A percentile compares a stretch with the other conserved stretches of the same genome.
Evolutionary conservation across 2,797 vertebrate species (phyloP).

Genomic region (Merluccius polli): DNA sequence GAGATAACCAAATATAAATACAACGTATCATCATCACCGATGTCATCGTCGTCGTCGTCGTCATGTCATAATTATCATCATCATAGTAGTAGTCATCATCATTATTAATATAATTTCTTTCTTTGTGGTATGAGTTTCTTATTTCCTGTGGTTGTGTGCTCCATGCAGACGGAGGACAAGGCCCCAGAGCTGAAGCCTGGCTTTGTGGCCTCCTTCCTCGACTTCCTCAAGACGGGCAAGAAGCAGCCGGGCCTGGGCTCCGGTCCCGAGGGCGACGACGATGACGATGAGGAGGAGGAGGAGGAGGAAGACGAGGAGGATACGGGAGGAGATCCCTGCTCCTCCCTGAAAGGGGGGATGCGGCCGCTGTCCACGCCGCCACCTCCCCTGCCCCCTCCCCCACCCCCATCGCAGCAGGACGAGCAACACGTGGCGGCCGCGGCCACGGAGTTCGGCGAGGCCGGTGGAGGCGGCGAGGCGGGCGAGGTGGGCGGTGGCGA

Average conservation of each 20-base stretch:
- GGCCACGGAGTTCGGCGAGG: background rate
- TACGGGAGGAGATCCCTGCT: conserved; percentile 43
- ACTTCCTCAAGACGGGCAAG: conserved; percentile 87
- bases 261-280: conserved; percentile 27
- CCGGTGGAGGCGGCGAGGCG: conserved; percentile 29
- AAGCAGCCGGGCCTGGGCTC: conserved; percentile 63
- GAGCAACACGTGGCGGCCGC: conserved; percentile 17
- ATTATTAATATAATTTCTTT: background rate
- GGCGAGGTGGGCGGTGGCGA: conserved; percentile 69
- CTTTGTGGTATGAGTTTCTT: background rate
- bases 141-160: background rate
- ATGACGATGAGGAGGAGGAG: conserved; percentile 35
- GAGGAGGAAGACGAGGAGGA: background rate
- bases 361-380: conserved; percentile 59
- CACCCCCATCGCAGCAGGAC: conserved; percentile 13
- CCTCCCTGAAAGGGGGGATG: conserved; percentile 64
- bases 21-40: background rate
- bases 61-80: no score
- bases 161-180: conserved; percentile 79
- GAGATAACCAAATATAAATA: background rate
- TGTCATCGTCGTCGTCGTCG: background rate
- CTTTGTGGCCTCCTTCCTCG: conserved; percentile 89
- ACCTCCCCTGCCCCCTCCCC: conserved; percentile 49
- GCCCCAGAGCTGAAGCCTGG: conserved; percentile 85
- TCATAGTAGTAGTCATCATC: background rate